A percentile compares a stretch with the other conserved stretches of the same genome.
Evolutionary conservation across 2,888 invertebrate genomes (phyloP).

Genomic region (Neoascia interrupta): DNA sequence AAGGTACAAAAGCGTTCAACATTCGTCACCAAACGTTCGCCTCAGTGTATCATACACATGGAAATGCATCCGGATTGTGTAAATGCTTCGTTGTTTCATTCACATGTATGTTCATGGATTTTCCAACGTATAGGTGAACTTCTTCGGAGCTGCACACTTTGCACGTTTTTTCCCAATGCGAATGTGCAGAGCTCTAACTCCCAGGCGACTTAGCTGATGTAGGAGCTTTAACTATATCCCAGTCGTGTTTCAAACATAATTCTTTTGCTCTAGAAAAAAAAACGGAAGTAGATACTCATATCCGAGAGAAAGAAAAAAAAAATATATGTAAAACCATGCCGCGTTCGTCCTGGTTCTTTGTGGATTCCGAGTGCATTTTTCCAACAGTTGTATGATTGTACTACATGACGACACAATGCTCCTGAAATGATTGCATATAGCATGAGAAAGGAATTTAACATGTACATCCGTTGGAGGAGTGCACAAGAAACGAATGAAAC

Average conservation of each 20-base stretch:
- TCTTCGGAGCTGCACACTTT: constrained; percentile 42
- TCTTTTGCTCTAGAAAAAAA: constrained; percentile 7
- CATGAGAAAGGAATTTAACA: constrained; percentile 12
- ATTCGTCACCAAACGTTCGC: constrained; percentile 40
- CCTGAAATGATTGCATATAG: constrained; percentile 25
- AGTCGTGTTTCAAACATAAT: constrained; percentile 31
- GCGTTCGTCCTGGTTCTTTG: constrained; percentile 38
- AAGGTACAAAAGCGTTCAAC: constrained; percentile 28
- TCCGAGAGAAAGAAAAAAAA: background rate
- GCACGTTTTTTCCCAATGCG: constrained; percentile 30
- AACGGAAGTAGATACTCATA: constrained; percentile 30
- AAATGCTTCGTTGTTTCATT: constrained; percentile 41
- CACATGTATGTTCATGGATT: constrained; percentile 21
- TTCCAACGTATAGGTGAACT: constrained; percentile 55
- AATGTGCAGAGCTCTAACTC: constrained; percentile 2
- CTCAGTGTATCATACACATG: background rate
- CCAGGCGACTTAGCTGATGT: background rate
- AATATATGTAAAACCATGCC: constrained; percentile 20
- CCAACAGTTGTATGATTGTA: constrained; percentile 48
- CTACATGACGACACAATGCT: constrained; percentile 45
- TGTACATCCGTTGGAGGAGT: constrained; percentile 1
- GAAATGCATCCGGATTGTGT: constrained; percentile 55
- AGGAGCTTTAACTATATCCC: background rate
- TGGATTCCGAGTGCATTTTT: constrained; percentile 42
- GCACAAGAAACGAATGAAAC: constrained; percentile 44